These are phyloP conservation scores for Rhagologus leucostigma DNA, from an alignment of 2,113 vertebrate genomes.

Conservation along the genomic window DNA sequence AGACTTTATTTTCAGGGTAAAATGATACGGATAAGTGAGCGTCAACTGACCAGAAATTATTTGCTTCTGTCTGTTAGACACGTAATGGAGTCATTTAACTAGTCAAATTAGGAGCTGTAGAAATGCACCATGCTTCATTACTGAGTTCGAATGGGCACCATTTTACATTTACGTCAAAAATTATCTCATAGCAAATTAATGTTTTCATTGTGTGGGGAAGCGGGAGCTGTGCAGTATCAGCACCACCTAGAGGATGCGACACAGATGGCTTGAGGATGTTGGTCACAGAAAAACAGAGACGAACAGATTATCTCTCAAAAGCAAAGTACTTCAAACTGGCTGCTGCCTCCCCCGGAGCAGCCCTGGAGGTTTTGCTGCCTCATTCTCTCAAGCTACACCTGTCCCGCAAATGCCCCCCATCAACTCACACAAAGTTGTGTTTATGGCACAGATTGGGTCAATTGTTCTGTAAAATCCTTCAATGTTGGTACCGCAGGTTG, in stretches of 20 bases:
- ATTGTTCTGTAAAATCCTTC: background rate
- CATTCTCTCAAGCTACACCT: background rate
- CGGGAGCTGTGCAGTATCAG: slow-evolving; percentile 79
- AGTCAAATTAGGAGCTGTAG: slow-evolving; percentile 98
- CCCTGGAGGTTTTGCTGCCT: background rate
- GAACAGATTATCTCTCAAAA: background rate
- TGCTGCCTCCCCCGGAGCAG: background rate
- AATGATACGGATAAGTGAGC: slow-evolving; percentile 97
- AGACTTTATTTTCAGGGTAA: slow-evolving; percentile 89
- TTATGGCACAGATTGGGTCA: accelerated
- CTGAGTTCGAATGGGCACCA: slow-evolving; percentile 97
- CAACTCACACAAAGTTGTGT: no score
- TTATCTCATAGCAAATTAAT: slow-evolving; percentile 99
- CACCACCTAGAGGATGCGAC: slow-evolving; percentile 87
- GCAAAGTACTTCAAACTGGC: background rate
- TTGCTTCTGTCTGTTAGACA: slow-evolving; percentile 99
- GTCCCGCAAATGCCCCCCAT: accelerated
- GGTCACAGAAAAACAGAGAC: background rate
- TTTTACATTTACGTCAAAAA: slow-evolving; percentile 99
- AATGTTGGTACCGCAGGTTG: background rate
- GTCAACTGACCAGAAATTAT: slow-evolving; percentile 99
- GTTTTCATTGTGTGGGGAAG: slow-evolving; percentile 92
- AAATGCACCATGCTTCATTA: slow-evolving; percentile 99
- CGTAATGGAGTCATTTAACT: slow-evolving; percentile 99
- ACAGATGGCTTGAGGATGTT: background rate